Percentiles rank a stretch among this genome's conserved stretches.
Evolutionary conservation across 2,888 invertebrate genomes (phyloP).

Genomic region (Busseola fusca): DNA sequence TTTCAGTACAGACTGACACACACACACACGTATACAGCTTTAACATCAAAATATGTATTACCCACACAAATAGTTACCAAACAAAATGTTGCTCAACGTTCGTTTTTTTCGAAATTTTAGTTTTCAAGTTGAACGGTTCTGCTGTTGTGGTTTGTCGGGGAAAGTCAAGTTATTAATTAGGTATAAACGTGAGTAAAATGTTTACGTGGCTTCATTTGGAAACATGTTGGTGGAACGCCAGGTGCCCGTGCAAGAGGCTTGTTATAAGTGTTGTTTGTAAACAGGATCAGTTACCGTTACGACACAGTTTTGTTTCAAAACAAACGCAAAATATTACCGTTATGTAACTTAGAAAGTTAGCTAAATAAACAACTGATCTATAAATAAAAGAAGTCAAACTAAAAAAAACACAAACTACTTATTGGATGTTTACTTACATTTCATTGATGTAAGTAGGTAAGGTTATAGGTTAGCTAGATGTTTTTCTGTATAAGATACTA

Average conservation of each 20-base stretch:
- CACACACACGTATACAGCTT: neutral
- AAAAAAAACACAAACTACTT: constrained; percentile 20
- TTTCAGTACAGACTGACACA: no score
- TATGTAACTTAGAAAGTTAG: constrained; percentile 77
- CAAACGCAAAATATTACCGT: constrained; percentile 73
- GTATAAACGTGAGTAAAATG: constrained; percentile 27
- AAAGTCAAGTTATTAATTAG: constrained; percentile 39
- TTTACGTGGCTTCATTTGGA: constrained; percentile 46
- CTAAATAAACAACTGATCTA: constrained; percentile 51
- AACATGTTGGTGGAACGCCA: constrained; percentile 23
- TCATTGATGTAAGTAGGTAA: constrained; percentile 8
- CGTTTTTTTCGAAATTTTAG: constrained; percentile 24
- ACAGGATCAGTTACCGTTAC: constrained; percentile 68
- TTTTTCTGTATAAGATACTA: constrained; percentile 8
- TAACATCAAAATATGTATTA: constrained; percentile 4
- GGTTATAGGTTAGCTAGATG: neutral
- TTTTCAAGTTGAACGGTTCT: constrained; percentile 23
- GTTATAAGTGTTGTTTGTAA: constrained; percentile 62
- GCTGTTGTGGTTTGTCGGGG: constrained; percentile 3
- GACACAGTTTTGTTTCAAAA: constrained; percentile 73
- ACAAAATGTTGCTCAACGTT: constrained; percentile 14
- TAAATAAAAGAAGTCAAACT: constrained; percentile 20
- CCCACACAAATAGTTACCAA: constrained; percentile 12
- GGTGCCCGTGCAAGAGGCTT: constrained; percentile 33
- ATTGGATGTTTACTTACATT: constrained; percentile 23